Conservation (phyloP, 2,113 vertebrate species). For the Murina feae region DNA sequence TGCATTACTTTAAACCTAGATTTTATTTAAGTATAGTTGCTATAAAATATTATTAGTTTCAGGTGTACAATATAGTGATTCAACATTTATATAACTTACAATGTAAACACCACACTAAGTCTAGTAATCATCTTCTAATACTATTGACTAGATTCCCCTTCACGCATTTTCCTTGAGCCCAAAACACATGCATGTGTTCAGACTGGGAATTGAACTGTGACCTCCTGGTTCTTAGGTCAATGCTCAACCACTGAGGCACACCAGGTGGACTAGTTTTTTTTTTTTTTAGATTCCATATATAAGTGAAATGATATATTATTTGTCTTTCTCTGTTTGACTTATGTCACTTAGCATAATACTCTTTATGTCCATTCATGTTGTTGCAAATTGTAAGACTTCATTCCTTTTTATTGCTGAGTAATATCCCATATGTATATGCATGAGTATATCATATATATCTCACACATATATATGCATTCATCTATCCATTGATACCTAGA, state of each 20-base stretch:
- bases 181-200: too few relatives aligned
- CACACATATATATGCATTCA: neutral
- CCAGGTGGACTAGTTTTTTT: neutral
- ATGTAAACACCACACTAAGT: neutral
- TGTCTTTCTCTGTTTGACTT: neutral
- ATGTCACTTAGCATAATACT: neutral
- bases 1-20: neutral
- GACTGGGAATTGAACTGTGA: too few relatives aligned
- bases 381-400: neutral
- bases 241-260: too few relatives aligned
- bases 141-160: too few relatives aligned
- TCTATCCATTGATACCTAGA: neutral
- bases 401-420: neutral
- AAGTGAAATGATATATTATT: neutral
- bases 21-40: neutral
- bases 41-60: neutral
- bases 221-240: too few relatives aligned
- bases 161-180: too few relatives aligned
- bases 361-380: neutral
- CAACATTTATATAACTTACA: neutral
- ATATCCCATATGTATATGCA: neutral
- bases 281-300: neutral
- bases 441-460: neutral
- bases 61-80: neutral
- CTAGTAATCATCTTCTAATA: neutral